Conservation (phyloP, 2,888 invertebrate genomes). For the Cephus sareptanus region DNA sequence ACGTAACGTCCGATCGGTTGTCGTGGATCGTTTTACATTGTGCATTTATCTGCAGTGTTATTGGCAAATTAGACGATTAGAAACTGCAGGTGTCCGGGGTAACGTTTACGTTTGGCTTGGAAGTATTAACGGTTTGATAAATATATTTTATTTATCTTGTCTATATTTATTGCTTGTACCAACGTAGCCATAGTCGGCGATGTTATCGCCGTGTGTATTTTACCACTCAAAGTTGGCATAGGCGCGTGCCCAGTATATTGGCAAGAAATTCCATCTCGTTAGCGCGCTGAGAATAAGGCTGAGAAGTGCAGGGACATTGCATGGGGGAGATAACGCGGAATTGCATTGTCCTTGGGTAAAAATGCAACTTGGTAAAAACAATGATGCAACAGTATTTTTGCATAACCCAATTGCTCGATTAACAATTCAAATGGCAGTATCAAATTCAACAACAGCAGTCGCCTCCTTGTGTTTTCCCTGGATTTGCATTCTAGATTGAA, state of each 20-base stretch:
- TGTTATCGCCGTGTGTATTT: neutral
- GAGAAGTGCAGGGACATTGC: neutral
- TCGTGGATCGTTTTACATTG: neutral
- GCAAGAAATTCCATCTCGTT: neutral
- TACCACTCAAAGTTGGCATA: neutral
- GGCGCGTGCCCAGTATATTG: neutral
- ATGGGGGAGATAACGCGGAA: neutral
- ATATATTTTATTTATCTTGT: neutral
- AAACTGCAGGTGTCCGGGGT: neutral
- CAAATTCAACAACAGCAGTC: slow-evolving; percentile 30
- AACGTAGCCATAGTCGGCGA: neutral
- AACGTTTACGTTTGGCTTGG: neutral
- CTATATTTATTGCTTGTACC: neutral
- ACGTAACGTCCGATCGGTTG: neutral
- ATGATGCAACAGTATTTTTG: slow-evolving; percentile 33
- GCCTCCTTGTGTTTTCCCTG: neutral
- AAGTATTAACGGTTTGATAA: neutral
- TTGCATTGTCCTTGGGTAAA: neutral
- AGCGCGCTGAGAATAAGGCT: neutral
- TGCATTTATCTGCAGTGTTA: neutral
- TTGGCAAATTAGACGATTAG: neutral
- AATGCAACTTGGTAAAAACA: neutral
- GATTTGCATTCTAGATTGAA: neutral
- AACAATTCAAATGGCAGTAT: slow-evolving; percentile 44
- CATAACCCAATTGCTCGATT: slow-evolving; percentile 36